Evolutionary conservation across 2,888 invertebrate species (phyloP), one percentile per base, ranked within the genome.

Genomic region (Psococerastis gibbosa): DNA sequence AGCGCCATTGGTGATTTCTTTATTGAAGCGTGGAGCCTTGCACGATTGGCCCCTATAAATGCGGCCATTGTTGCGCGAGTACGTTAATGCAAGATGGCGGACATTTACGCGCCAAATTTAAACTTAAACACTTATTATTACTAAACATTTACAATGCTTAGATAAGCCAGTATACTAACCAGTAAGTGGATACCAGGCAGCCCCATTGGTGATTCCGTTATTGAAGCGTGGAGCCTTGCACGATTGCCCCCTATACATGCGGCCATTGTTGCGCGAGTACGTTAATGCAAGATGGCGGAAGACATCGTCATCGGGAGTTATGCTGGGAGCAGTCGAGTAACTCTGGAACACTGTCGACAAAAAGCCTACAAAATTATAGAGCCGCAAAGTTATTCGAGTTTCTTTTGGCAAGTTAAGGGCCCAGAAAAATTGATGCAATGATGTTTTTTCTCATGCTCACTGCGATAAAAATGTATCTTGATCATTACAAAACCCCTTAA

Each of bases 311-410:
- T 78, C 77, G 2, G 73, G 71, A n/a, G 71, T 66, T 44, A 65
- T 51, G 13, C 69, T 68, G 22, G 66, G 62, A 2, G 78, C 68
- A 48, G 82, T 79, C 23, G 78, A 72, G 58, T 81, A 82, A 59
- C 77, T 82, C 70, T 85, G 83, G 67, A 87, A 85, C 66, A 85
- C 85, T 85, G 69, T 64, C 53, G 50, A 45, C 41, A 43, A 47
- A 47, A 42, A 18, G 42, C 32, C 16, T 27, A 20, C 31, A 5
- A 41, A 69, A 69, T 56, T 73, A 59, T n/a, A n/a, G n/a, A n/a
- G n/a, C n/a, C n/a, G n/a, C n/a, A n/a, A n/a, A n/a, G n/a, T n/a
- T n/a, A n/a, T n/a, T n/a, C n/a, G n/a, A n/a, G n/a, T n/a, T n/a
- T n/a, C n/a, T n/a, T n/a, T n/a, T n/a, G n/a, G n/a, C n/a, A n/a